Conservation (phyloP, 2,888 invertebrate genomes). For the Chesias legatella region DNA sequence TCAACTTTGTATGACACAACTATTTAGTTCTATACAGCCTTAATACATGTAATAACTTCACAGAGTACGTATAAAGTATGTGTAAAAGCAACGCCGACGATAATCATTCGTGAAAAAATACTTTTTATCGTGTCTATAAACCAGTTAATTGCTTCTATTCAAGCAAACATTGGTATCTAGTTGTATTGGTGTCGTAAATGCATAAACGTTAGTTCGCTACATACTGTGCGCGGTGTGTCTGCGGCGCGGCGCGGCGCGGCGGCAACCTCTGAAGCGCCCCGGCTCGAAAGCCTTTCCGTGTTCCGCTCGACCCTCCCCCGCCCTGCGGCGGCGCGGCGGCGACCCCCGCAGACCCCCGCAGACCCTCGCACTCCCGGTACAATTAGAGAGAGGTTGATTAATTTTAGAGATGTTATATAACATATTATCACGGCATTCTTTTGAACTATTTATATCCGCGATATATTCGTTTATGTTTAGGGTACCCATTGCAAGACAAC, state of each 20-base stretch:
- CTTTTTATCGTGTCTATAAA: conserved; percentile 1
- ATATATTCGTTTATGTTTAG: conserved; percentile 2
- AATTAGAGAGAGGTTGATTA: conserved; percentile 39
- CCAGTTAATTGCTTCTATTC: too few species aligned
- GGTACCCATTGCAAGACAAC: too few species aligned
- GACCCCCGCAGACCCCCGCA: conserved; percentile 12
- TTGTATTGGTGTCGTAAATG: not conserved
- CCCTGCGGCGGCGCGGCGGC: conserved; percentile 18
- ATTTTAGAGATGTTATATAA: conserved; percentile 40
- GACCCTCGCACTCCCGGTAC: conserved; percentile 31
- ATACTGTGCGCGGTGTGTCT: conserved; percentile 36
- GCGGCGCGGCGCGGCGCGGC: conserved; percentile 38
- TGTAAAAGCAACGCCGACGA: not conserved
- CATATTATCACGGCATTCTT: conserved; percentile 10
- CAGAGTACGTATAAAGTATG: not conserved
- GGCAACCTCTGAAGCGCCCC: conserved; percentile 59
- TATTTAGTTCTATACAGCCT: too few species aligned
- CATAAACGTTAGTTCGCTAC: too few species aligned
- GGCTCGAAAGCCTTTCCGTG: conserved; percentile 78
- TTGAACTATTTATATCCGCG: conserved; percentile 21
- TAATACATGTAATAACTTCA: too few species aligned
- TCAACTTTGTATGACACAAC: too few species aligned
- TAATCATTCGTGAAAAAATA: not conserved
- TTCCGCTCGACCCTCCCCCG: conserved; percentile 38
- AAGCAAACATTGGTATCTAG: too few species aligned